A percentile compares a stretch with the other conserved stretches of the same genome.
phyloP scores from a whole-genome alignment of 2,113 vertebrate genomes.

The Eidolon helvum region DNA sequence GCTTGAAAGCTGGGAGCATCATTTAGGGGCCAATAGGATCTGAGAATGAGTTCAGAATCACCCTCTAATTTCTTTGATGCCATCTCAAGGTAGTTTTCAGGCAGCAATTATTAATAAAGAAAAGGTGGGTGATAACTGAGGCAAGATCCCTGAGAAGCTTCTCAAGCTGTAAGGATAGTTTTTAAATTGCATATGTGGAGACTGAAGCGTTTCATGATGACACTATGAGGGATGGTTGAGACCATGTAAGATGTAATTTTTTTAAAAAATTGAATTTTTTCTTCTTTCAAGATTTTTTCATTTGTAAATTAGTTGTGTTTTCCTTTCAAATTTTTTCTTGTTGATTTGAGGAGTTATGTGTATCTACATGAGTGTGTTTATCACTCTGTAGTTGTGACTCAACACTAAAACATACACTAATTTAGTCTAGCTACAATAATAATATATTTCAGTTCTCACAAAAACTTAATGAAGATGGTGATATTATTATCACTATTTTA shows the following conservation, averaged over 20 bases:
- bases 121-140: neutral
- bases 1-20: neutral
- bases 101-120: neutral
- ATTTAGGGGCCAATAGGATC: neutral
- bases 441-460: neutral
- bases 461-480: neutral
- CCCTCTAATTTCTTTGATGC: neutral
- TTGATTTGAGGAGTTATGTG: neutral
- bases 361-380: neutral
- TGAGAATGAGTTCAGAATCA: neutral
- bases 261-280: neutral
- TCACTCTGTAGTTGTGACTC: neutral
- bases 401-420: neutral
- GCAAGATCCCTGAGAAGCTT: neutral
- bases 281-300: neutral
- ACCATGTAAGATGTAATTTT: neutral
- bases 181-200: neutral
- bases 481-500: neutral
- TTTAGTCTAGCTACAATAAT: neutral
- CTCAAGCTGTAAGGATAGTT: neutral
- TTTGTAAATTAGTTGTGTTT: neutral
- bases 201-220: neutral
- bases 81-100: neutral
- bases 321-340: neutral
- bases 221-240: neutral